Conservation (phyloP, 2,888 invertebrate genomes). For the Tribolium freemani region DNA sequence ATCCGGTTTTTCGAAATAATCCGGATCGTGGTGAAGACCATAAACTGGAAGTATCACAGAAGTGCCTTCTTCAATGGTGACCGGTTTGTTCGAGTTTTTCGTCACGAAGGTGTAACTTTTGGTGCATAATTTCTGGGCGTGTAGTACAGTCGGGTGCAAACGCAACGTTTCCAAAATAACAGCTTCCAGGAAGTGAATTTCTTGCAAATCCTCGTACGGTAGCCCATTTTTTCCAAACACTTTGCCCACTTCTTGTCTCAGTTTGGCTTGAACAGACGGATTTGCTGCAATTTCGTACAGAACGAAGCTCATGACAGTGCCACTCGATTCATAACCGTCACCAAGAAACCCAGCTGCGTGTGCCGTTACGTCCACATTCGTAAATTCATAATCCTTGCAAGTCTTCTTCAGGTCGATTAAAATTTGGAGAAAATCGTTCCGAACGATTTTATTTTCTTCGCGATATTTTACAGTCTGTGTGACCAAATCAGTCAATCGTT, state of each 20-base stretch:
- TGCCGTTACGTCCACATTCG: constrained; percentile 68
- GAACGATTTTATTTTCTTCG: constrained; percentile 61
- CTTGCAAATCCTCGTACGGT: constrained; percentile 65
- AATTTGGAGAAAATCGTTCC: constrained; percentile 66
- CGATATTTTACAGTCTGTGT: constrained; percentile 62
- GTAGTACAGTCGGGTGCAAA: constrained; percentile 53
- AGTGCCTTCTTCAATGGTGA: constrained; percentile 48
- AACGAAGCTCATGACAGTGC: constrained; percentile 63
- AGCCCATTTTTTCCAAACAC: constrained; percentile 58
- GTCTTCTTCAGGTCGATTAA: constrained; percentile 56
- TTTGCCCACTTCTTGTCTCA: constrained; percentile 64
- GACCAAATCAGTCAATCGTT: constrained; percentile 50
- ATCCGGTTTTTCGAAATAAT: constrained; percentile 49
- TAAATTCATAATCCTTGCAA: constrained; percentile 50
- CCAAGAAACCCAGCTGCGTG: constrained; percentile 71
- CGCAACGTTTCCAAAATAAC: constrained; percentile 58
- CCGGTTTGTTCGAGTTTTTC: constrained; percentile 43
- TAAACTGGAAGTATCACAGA: constrained; percentile 47
- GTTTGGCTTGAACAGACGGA: constrained; percentile 64
- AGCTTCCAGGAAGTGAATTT: constrained; percentile 68
- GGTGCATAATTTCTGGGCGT: constrained; percentile 48
- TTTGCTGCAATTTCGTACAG: constrained; percentile 66
- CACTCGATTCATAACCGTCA: constrained; percentile 70
- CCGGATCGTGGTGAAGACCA: constrained; percentile 50
- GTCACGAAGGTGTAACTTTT: constrained; percentile 48